Evolutionary conservation across 92 coral and sea anemone species (phyloP), one percentile per base, ranked within the genome.

Genomic region (Phenganax marumi): DNA sequence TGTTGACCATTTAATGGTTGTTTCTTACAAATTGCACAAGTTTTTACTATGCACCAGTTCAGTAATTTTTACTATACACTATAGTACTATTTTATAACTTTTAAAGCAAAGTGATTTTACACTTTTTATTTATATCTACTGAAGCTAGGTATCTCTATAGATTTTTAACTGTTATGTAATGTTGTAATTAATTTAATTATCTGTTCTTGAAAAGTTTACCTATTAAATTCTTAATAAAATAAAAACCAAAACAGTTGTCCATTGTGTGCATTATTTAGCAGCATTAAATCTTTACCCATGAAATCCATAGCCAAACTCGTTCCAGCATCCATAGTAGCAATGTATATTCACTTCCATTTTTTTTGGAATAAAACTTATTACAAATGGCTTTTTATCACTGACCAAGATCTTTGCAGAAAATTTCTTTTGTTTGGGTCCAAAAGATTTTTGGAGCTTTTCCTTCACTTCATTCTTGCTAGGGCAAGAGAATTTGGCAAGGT

Each of bases 281-380:
- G 9, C 66, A 60, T 60, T 60, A 22, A 77, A 19, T 76, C 70
- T 12, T 78, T 77, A 85, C 74, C 79, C 84, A 75, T 83, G 85
- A 79, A 86, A 83, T 17, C 79, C 68, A 77, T 83, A 83, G 51
- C 90, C 87, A 76, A 89, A 86, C 61, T 83, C 87, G 69, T 89
- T 89, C 89, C 86, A 81, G 70, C 85, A 88, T 55, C 86, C 86
- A 80, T 88, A 85, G 47, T 88, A 55, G 84, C 91, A 88, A 14
- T 62, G 22, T 25, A 89, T 63, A 78, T 78, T 79, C 68, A 89
- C 81, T 72, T 79, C 76, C 92, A 79, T 83, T 33, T 69, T 58
- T 25, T 84, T 89, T 26, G 18, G 57, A 78, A 86, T 69, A 79
- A 66, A 89, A 60, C 73, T 48, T 23, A 87, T 57, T 22, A 75